Evolutionary conservation across 2,888 invertebrate species (phyloP).

Genomic region (Aleiodes alternator): DNA sequence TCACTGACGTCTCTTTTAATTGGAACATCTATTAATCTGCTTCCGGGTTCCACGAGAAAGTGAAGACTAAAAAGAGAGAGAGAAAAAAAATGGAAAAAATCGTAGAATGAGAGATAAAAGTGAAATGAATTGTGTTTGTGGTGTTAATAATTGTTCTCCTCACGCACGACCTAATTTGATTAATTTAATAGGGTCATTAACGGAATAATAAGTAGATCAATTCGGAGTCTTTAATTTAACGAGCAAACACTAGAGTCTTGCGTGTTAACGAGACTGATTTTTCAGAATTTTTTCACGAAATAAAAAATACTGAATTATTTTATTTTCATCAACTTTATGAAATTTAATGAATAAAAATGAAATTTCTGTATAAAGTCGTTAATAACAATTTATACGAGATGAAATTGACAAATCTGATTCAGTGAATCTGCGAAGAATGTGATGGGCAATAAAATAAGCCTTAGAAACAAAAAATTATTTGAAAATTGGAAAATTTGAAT

Average conservation of each 20-base stretch:
- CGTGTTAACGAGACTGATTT: conserved; percentile 6
- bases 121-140: not conserved
- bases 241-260: not conserved
- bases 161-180: conserved; percentile 28
- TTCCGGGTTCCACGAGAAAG: not conserved
- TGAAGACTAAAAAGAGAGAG: not conserved
- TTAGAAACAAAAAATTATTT: too few species aligned
- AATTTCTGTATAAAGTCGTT: too few species aligned
- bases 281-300: too few species aligned
- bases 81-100: not conserved
- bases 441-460: too few species aligned
- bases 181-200: conserved; percentile 31
- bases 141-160: conserved; percentile 30
- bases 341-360: too few species aligned
- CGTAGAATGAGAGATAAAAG: not conserved
- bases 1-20: conserved; percentile 31
- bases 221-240: conserved; percentile 11
- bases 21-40: conserved; percentile 31
- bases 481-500: too few species aligned
- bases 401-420: too few species aligned
- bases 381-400: too few species aligned
- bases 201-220: conserved; percentile 21
- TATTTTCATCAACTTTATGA: too few species aligned
- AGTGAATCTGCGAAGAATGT: too few species aligned
- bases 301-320: too few species aligned